Evolutionary conservation across 1,140 invertebrate species (phyloP).

Genomic region (Neodiprion virginianus): DNA sequence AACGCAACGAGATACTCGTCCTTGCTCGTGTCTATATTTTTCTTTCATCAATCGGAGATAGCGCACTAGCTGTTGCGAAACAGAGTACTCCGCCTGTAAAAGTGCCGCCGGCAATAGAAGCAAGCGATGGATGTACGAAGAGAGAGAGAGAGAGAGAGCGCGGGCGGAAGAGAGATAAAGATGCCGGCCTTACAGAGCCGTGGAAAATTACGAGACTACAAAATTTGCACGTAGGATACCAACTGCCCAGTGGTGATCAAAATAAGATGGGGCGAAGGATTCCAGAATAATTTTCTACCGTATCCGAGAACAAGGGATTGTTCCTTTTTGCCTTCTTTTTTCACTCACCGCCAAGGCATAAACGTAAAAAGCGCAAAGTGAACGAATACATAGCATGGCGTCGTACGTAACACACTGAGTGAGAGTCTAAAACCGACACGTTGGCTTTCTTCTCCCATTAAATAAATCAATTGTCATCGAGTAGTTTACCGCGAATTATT

Average conservation of each 20-base stretch:
- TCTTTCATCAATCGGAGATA: background rate
- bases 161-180: background rate
- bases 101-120: conserved; percentile 23
- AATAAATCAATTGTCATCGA: too few species aligned
- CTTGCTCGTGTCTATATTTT: conserved; percentile 1
- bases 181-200: background rate
- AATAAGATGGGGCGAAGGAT: too few species aligned
- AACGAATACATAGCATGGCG: too few species aligned
- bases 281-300: background rate
- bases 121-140: conserved; percentile 14
- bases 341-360: too few species aligned
- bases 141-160: conserved; percentile 12
- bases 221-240: background rate
- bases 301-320: background rate
- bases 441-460: too few species aligned
- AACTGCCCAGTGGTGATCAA: too few species aligned
- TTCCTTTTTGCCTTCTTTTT: too few species aligned
- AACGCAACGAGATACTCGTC: background rate
- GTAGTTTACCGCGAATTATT: too few species aligned
- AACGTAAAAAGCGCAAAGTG: too few species aligned
- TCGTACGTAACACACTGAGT: too few species aligned
- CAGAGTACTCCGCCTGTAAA: background rate
- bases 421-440: too few species aligned
- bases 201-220: background rate
- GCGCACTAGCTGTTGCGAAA: conserved; percentile 1